Conservation (phyloP, 1,140 invertebrate genomes). For the Venturia canescens region DNA sequence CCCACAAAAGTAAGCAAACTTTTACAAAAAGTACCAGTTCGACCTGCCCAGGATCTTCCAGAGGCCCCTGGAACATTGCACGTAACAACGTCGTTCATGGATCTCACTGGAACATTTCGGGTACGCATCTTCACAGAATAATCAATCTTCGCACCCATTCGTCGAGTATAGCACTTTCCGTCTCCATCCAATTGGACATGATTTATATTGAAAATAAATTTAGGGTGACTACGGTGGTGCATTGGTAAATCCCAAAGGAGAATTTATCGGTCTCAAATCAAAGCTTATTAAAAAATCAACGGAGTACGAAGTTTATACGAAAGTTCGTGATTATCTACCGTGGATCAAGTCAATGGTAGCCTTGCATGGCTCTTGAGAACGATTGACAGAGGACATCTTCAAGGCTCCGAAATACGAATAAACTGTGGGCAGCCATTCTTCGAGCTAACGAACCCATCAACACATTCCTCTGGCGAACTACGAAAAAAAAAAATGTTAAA, state of each 20-base stretch:
- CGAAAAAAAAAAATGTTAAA: too few species aligned
- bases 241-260: conserved; percentile 17
- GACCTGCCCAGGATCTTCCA: background rate
- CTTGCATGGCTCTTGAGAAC: background rate
- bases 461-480: too few species aligned
- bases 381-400: background rate
- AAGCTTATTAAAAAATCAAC: conserved; percentile 7
- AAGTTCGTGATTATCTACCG: conserved; percentile 13
- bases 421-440: too few species aligned
- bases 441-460: too few species aligned
- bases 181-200: background rate
- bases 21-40: conserved; percentile 40
- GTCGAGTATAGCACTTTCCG: background rate
- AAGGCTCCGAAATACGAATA: too few species aligned
- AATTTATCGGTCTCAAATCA: conserved; percentile 39
- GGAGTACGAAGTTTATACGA: conserved; percentile 37
- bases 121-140: too few species aligned
- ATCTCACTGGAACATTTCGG: conserved; percentile 39
- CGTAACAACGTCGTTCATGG: conserved; percentile 20
- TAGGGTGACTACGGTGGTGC: conserved; percentile 37
- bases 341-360: conserved; percentile 36
- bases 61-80: conserved; percentile 24
- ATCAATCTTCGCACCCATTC: too few species aligned
- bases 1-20: conserved; percentile 22
- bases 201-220: background rate